Conservation (phyloP, 2,888 invertebrate genomes). For the Callosobruchus maculatus region DNA sequence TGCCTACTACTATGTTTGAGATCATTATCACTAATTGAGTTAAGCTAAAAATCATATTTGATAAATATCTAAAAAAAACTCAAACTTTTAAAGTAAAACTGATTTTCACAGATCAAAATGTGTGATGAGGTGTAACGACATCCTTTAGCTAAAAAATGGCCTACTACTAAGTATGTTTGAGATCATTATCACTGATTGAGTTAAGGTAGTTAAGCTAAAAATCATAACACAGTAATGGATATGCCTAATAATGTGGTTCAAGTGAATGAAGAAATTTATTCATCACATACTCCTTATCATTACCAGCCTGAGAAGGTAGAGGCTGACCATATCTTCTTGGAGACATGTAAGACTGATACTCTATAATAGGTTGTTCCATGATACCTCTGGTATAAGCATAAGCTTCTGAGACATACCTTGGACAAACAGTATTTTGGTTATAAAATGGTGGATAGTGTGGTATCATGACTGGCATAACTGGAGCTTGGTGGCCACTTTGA, state of each 20-base stretch:
- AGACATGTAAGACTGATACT: neutral
- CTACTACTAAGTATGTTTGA: too few species aligned
- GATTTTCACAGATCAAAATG: too few species aligned
- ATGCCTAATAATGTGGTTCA: slow-evolving; percentile 3
- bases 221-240: too few species aligned
- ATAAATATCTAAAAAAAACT: too few species aligned
- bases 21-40: too few species aligned
- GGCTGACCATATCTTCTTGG: neutral
- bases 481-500: neutral
- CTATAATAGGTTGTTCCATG: neutral
- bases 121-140: too few species aligned
- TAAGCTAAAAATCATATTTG: too few species aligned
- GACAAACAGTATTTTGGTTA: neutral
- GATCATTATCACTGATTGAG: too few species aligned
- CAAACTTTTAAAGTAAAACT: too few species aligned
- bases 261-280: slow-evolving; percentile 4
- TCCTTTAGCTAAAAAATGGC: too few species aligned
- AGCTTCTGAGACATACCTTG: neutral
- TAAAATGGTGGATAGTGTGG: neutral
- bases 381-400: neutral
- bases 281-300: slow-evolving; percentile 8
- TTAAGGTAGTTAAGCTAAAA: too few species aligned
- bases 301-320: neutral
- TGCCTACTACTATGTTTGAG: too few species aligned
- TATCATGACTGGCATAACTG: neutral